Percentiles rank a stretch among this genome's conserved stretches.
These are phyloP conservation scores for Pao palembangensis DNA, from an alignment of 2,113 vertebrate genomes.

Conservation along the genomic window DNA sequence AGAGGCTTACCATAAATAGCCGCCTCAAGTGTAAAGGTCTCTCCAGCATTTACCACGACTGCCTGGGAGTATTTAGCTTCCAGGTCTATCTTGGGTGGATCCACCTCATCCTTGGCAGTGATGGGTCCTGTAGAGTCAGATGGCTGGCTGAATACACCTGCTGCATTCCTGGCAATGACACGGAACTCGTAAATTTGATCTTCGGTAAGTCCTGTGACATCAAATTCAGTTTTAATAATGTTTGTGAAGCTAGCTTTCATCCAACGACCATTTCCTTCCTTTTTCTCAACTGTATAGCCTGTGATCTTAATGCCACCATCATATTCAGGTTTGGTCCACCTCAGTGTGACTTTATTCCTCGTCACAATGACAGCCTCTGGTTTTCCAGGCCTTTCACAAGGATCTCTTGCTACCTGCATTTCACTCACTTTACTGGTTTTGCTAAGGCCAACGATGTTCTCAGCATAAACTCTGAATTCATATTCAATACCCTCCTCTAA, in stretches of 20 bases:
- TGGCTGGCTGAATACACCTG: conserved; percentile 86
- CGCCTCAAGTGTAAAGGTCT: conserved; percentile 90
- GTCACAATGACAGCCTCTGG: conserved; percentile 94
- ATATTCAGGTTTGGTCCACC: conserved; percentile 91
- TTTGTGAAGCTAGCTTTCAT: conserved; percentile 99
- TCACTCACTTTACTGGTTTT: conserved; percentile 90
- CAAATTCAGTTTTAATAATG: conserved; percentile 90
- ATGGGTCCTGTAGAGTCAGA: conserved; percentile 93
- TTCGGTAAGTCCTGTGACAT: conserved; percentile 89
- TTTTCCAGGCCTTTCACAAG: conserved; percentile 91
- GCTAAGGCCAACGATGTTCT: conserved; percentile 94
- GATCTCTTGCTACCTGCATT: conserved; percentile 89
- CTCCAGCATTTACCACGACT: conserved; percentile 87
- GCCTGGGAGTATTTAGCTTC: conserved; percentile 90
- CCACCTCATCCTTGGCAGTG: conserved; percentile 94
- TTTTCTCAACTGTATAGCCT: conserved; percentile 95
- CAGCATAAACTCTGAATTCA: conserved; percentile 94
- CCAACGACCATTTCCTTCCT: conserved; percentile 89
- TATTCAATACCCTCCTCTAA: conserved; percentile 98
- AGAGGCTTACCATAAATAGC: conserved; percentile 88
- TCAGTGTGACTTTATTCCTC: conserved; percentile 87
- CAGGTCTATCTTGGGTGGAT: conserved; percentile 90
- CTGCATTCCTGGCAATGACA: conserved; percentile 93
- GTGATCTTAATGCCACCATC: conserved; percentile 94
- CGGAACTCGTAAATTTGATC: conserved; percentile 95